phyloP scores from a whole-genome alignment of 2,113 vertebrate genomes.

The Toxotes chatareus region DNA sequence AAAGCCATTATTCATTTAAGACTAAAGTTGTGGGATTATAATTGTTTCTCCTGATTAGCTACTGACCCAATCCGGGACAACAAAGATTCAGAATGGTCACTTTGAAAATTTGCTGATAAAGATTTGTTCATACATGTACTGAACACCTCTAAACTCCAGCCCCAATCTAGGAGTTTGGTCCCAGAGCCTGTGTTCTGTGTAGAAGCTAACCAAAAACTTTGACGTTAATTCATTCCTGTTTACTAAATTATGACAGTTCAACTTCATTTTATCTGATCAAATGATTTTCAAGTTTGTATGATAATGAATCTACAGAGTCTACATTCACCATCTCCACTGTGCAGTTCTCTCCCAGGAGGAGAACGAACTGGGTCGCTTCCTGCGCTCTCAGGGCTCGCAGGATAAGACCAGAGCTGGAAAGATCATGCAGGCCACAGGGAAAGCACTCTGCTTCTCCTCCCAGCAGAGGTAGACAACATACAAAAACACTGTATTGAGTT shows the following conservation, averaged over 20 bases:
- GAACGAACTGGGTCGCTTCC: constrained; percentile 96
- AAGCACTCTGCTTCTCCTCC: constrained; percentile 97
- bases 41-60: too few species aligned
- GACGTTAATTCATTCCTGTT: too few species aligned
- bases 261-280: too few species aligned
- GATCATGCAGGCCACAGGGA: constrained; percentile 99
- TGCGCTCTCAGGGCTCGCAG: constrained; percentile 94
- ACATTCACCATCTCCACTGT: background rate
- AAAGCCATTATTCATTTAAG: background rate
- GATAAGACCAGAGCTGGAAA: constrained; percentile 97
- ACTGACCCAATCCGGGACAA: too few species aligned
- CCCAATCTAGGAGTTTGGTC: too few species aligned
- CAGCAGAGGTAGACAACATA: constrained; percentile 90
- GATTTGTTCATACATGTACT: too few species aligned
- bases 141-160: too few species aligned
- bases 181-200: too few species aligned
- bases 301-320: background rate
- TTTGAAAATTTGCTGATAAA: too few species aligned
- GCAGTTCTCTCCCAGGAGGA: constrained; percentile 97
- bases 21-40: background rate
- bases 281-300: background rate
- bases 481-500: background rate
- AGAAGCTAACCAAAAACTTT: too few species aligned
- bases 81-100: too few species aligned
- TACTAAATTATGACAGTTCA: too few species aligned